These are phyloP conservation scores for Merluccius polli DNA, from an alignment of 2,797 vertebrate genomes.

Conservation along the genomic window DNA sequence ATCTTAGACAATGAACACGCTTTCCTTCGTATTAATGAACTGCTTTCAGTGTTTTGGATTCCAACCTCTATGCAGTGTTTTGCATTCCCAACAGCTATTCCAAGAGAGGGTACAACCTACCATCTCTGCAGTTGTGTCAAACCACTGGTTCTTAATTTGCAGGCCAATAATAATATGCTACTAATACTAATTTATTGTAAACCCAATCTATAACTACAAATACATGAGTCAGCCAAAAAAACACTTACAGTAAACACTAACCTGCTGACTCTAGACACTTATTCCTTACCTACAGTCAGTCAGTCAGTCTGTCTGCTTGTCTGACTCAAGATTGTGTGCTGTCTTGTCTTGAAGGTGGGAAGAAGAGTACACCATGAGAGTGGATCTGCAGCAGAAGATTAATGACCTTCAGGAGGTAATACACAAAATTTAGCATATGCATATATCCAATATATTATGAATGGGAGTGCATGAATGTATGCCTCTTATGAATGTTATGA, in stretches of 20 bases:
- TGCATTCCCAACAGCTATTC: slow-evolving; percentile 47
- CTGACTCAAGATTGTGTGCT: neutral
- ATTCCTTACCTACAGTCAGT: neutral
- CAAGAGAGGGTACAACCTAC: slow-evolving; percentile 15
- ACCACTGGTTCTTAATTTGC: slow-evolving; percentile 1
- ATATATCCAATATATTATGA: neutral
- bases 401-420: slow-evolving; percentile 89
- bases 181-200: slow-evolving; percentile 4
- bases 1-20: slow-evolving; percentile 33
- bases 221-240: neutral
- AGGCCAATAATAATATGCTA: slow-evolving; percentile 18
- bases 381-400: slow-evolving; percentile 90
- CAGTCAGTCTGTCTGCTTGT: neutral
- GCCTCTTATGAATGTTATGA: neutral
- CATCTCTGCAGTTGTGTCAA: slow-evolving; percentile 33
- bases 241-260: neutral
- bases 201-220: slow-evolving; percentile 5
- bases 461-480: neutral
- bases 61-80: slow-evolving; percentile 43
- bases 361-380: slow-evolving; percentile 89
- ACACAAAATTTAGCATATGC: neutral
- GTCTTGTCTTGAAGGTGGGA: slow-evolving; percentile 82
- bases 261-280: neutral
- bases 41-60: slow-evolving; percentile 41
- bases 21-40: neutral